Evolutionary conservation across 1,140 invertebrate genomes (phyloP), one percentile per base, ranked within the genome.

Genomic region (Bombus affinis): DNA sequence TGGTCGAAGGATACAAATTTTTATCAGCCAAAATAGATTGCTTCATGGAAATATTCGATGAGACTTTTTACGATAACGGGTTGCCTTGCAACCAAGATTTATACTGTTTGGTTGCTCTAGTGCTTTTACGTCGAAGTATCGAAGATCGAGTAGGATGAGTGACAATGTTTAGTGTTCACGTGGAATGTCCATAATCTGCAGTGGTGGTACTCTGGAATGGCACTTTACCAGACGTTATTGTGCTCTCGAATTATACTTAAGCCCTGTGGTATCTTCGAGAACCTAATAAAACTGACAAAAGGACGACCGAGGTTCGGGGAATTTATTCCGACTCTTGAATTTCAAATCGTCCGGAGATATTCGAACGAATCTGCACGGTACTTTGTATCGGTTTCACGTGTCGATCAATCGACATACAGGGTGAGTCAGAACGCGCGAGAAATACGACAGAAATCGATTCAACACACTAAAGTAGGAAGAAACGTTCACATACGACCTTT

Each of bases 251-350:
- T 74, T 82, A 73, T 57, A 35, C 57, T 44, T 74, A 74, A 73
- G 71, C 25, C 80, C 32, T 53, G 37, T 28, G 57, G 76, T 32
- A 78, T 73, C 70, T 71, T 12, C 47, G 42, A 32, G 22, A 66
- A 82, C 22, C 80, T 74, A 82, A 74, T 74, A 82, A 74, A 74
- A 82, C 39, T 57, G 71, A 62, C 70, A 25, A 42, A 70, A 71
- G 44, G 3, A 57, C 35, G 35, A 22, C 25, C 35, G 10, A 15
- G 18, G 32, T 37, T 44, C 2, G 5, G 22, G 39, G 72, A 75
- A 66, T 75, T 82, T 75, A 75, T 82, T 82, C 72, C 42, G 32
- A n/a, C 32, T 42, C 66, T 75, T 75, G 81, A 82, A 82, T 82
- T 82, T 82, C 81, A 75, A 82, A 82, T 82, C 57, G 39, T 22